These are phyloP conservation scores for Sarcophaga peregrina DNA, from an alignment of 1,140 invertebrate species.

Conservation along the genomic window DNA sequence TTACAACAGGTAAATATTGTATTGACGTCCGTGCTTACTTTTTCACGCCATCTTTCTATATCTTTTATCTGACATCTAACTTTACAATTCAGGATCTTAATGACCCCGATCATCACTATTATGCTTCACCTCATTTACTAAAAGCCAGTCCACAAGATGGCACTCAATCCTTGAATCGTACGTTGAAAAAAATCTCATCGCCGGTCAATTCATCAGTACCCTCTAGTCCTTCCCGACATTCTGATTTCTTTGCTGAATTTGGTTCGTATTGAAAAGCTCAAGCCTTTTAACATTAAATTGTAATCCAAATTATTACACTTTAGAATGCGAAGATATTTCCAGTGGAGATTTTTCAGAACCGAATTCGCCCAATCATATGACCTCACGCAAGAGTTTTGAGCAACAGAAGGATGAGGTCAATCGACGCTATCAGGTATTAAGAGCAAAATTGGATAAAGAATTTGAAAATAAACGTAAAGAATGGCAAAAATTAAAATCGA, in stretches of 20 bases:
- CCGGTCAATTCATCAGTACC: slow-evolving; percentile 71
- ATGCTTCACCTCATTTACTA: slow-evolving; percentile 49
- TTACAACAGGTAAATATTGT: slow-evolving; percentile 53
- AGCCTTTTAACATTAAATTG: not conserved
- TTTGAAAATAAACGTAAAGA: slow-evolving; percentile 79
- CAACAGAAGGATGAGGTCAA: slow-evolving; percentile 69
- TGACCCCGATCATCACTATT: slow-evolving; percentile 59
- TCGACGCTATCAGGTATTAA: slow-evolving; percentile 73
- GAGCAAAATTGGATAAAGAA: slow-evolving; percentile 77
- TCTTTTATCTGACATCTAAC: no score
- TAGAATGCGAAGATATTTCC: slow-evolving; percentile 64
- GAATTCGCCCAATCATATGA: slow-evolving; percentile 55
- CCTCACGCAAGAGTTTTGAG: slow-evolving; percentile 53
- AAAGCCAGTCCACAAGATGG: slow-evolving; percentile 60
- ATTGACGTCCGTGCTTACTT: no score
- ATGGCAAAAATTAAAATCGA: slow-evolving; percentile 70
- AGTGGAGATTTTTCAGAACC: slow-evolving; percentile 65
- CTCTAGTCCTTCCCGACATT: slow-evolving; percentile 74
- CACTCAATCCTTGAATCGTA: slow-evolving; percentile 49
- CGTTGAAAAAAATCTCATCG: slow-evolving; percentile 50
- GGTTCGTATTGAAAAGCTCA: slow-evolving; percentile 59
- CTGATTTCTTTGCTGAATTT: slow-evolving; percentile 72
- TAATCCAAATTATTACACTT: not conserved
- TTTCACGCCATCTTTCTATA: no score
- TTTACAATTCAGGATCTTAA: slow-evolving; percentile 59